A percentile compares a stretch with the other conserved stretches of the same genome.
phyloP scores from a whole-genome alignment of 1,140 invertebrate species.

The Drosophila pallidifrons region DNA sequence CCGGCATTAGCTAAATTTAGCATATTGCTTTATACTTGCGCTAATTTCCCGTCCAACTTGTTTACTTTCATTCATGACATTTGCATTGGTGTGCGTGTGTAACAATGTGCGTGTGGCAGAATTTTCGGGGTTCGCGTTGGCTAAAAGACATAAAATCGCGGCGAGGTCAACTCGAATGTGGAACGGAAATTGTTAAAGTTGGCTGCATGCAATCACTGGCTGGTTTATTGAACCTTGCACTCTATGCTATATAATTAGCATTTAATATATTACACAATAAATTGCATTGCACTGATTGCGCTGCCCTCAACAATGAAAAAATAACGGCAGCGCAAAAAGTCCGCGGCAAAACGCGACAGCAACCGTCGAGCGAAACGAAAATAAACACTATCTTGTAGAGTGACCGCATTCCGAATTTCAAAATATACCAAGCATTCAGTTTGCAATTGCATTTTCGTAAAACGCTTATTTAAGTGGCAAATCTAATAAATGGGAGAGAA shows the following conservation, averaged over 20 bases:
- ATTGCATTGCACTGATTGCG: constrained; percentile 22
- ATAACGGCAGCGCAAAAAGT: constrained; percentile 17
- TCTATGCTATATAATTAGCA: background rate
- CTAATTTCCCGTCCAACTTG: constrained; percentile 27
- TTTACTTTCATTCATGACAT: constrained; percentile 49
- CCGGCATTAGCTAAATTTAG: constrained; percentile 72
- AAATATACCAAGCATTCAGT: no score
- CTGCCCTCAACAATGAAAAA: constrained; percentile 8
- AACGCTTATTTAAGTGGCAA: no score
- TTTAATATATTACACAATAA: constrained; percentile 31
- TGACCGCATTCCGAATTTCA: background rate
- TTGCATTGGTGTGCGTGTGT: constrained; percentile 19
- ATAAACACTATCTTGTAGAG: constrained; percentile 27
- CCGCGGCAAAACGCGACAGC: background rate
- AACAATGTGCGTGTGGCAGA: constrained; percentile 12
- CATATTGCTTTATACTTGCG: constrained; percentile 46
- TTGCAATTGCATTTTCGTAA: no score
- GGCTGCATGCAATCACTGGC: constrained; percentile 10
- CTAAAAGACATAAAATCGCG: constrained; percentile 26
- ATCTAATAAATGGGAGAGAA: no score
- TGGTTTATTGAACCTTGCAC: constrained; percentile 37
- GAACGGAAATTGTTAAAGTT: constrained; percentile 1
- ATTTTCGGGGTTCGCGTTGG: constrained; percentile 20
- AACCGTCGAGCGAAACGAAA: constrained; percentile 19
- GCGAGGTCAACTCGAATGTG: constrained; percentile 28